phyloP scores from a whole-genome alignment of 2,113 vertebrate genomes.

The Erinaceus europaeus region DNA sequence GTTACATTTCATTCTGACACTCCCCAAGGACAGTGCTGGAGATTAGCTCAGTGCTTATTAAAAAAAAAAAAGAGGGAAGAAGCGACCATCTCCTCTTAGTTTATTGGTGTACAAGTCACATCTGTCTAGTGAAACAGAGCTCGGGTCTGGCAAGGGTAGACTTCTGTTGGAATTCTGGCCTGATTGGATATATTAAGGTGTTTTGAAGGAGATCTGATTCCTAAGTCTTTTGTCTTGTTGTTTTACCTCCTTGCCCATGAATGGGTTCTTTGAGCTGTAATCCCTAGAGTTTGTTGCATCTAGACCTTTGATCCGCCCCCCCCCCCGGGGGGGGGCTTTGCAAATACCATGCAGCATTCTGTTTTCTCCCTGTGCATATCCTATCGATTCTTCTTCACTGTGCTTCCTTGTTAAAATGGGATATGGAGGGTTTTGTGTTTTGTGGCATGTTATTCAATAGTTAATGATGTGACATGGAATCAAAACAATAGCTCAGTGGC shows the following conservation, averaged over 20 bases:
- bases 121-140: background rate
- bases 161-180: background rate
- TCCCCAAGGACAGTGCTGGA: background rate
- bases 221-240: background rate
- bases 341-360: background rate
- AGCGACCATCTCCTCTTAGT: background rate
- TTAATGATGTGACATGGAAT: background rate
- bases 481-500: background rate
- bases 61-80: background rate
- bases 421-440: background rate
- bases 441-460: background rate
- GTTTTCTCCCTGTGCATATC: background rate
- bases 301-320: background rate
- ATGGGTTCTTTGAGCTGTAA: background rate
- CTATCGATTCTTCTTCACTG: background rate
- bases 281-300: background rate
- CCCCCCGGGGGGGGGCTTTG: background rate
- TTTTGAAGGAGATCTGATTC: background rate
- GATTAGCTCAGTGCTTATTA: background rate
- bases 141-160: background rate
- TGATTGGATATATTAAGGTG: background rate
- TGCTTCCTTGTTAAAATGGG: slow-evolving; percentile 34
- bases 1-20: no score
- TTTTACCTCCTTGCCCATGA: background rate
- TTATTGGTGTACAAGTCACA: background rate